Conservation (phyloP, 2,113 vertebrate species). For the Anser cygnoides region DNA sequence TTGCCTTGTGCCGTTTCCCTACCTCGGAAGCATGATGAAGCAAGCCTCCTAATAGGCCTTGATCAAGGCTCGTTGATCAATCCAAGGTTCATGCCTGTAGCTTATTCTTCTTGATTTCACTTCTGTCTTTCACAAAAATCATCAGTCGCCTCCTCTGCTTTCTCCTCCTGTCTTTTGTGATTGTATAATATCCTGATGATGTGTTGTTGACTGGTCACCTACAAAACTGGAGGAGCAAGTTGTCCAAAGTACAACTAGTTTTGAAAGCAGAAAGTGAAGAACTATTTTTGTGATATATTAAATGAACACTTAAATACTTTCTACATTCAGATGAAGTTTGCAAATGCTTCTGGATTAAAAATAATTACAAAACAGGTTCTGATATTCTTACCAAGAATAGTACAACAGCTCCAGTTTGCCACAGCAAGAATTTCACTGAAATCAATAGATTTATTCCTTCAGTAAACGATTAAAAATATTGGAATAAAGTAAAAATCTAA, state of each 20-base stretch:
- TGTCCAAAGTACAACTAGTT: background rate
- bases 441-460: background rate
- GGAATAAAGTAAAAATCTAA: background rate
- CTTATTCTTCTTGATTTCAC: conserved; percentile 41
- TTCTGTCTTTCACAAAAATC: conserved; percentile 16
- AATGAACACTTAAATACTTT: background rate
- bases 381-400: background rate
- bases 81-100: conserved; percentile 19
- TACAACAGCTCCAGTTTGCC: background rate
- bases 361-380: background rate
- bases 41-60: conserved; percentile 8
- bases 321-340: background rate
- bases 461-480: background rate
- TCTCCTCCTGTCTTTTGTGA: background rate
- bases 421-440: background rate
- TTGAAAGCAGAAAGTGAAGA: background rate
- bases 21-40: background rate
- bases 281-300: background rate
- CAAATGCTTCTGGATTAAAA: background rate
- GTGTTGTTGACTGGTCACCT: background rate
- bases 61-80: conserved; percentile 10
- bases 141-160: conserved; percentile 7
- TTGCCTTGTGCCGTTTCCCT: conserved; percentile 2
- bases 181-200: background rate
- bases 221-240: background rate